Evolutionary conservation across 2,113 vertebrate genomes (phyloP), one percentile per base, ranked within the genome.

Genomic region (Ptilonorhynchus violaceus): DNA sequence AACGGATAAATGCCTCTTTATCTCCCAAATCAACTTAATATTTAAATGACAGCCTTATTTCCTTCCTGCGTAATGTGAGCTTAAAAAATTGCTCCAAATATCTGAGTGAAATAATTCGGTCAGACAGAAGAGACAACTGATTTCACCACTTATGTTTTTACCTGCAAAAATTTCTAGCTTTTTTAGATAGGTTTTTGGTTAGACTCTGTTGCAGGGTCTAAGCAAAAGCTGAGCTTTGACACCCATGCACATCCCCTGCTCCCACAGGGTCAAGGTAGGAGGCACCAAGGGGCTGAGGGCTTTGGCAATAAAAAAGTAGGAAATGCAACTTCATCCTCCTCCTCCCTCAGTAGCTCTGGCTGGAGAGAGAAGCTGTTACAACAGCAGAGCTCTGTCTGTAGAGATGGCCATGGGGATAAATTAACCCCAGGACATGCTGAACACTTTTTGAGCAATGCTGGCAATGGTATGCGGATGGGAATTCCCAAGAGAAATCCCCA

Each of bases 401-500:
- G 85, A n/a, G 16, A 80, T 52, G 21, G 64, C 76, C 72, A 30
- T 0, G 0, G 75, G 79, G 67, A 83, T 63, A 74, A 88, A 79
- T 88, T 76, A 85, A 92, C 63, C 81, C 92, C 72, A 82, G 85
- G 82, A 85, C 22, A 15, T 3, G 28, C 53, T 62, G 63, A 68
- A 87, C 18, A n/a, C 66, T 70, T 93, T 90, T 56, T 63, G 42
- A 85, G 93, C 75, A 90, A 86, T 52, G 50, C 72, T 11, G 8
- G 79, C 52, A 86, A 47, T 41, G 20, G 27, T 49, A 81, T 60
- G 80, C 75, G 92, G 90, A 88, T 78, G 90, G 90, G 86, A 96
- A 96, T 91, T 96, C 90, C 90, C 85, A 0, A 77, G 52, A 94
- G 83, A 96, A 96, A 95, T 84, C 88, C 95, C 88, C 78, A 70